Evolutionary conservation across 2,113 vertebrate genomes (phyloP).

Genomic region (Atractosteus spatula): DNA sequence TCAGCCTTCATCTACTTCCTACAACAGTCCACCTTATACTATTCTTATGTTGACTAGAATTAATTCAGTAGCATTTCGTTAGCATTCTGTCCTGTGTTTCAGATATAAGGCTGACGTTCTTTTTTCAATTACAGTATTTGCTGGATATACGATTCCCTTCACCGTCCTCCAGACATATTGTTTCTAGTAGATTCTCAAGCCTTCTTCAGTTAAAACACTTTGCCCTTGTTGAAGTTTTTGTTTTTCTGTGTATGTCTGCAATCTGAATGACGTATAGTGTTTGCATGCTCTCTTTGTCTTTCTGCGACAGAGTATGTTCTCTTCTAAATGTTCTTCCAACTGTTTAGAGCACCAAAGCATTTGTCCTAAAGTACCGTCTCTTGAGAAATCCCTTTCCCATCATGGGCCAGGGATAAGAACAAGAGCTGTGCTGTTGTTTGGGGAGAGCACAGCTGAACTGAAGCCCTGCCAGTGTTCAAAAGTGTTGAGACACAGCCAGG

Average conservation of each 20-base stretch:
- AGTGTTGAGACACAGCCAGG: neutral
- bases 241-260: neutral
- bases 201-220: too few species aligned
- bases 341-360: neutral
- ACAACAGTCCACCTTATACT: too few species aligned
- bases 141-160: too few species aligned
- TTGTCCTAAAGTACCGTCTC: neutral
- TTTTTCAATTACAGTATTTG: too few species aligned
- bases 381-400: neutral
- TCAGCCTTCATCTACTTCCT: too few species aligned
- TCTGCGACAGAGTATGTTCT: neutral
- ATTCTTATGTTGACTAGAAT: too few species aligned
- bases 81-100: too few species aligned
- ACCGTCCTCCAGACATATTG: too few species aligned
- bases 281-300: neutral
- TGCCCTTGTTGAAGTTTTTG: neutral
- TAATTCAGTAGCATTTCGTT: too few species aligned
- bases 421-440: neutral
- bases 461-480: neutral
- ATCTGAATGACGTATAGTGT: neutral
- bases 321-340: neutral
- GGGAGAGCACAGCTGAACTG: neutral
- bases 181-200: too few species aligned
- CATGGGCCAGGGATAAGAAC: neutral
- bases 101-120: too few species aligned